These are phyloP conservation scores for Caretta caretta DNA, from an alignment of 2,113 vertebrate genomes.

Conservation along the genomic window DNA sequence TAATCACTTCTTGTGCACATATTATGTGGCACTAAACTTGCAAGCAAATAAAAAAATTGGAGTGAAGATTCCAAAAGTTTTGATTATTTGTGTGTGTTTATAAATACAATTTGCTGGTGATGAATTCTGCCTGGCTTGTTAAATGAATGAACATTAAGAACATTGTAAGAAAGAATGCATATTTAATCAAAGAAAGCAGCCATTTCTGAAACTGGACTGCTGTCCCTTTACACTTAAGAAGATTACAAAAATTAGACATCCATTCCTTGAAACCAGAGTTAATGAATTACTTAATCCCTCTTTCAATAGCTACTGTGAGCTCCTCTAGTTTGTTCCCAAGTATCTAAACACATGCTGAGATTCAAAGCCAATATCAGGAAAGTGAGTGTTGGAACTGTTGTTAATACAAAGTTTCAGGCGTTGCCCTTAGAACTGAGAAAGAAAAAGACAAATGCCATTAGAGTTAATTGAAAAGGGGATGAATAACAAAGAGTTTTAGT, in stretches of 20 bases:
- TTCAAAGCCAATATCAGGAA: background rate
- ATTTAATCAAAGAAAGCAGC: background rate
- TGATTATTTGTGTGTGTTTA: background rate
- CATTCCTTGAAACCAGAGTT: slow-evolving; percentile 28
- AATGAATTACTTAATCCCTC: slow-evolving; percentile 52
- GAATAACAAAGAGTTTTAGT: background rate
- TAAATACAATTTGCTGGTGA: background rate
- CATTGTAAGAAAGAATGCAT: accelerated
- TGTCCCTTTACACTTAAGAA: slow-evolving; percentile 26
- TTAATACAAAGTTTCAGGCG: background rate
- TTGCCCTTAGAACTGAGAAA: background rate
- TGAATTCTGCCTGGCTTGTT: background rate
- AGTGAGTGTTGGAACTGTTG: background rate
- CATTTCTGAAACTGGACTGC: slow-evolving; percentile 11
- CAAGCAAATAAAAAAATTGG: background rate
- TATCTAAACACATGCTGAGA: background rate
- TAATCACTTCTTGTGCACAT: background rate
- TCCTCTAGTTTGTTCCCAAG: background rate
- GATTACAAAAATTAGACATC: slow-evolving; percentile 41
- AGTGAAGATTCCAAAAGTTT: background rate
- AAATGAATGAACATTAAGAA: background rate
- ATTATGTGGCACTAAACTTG: background rate
- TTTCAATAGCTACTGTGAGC: background rate
- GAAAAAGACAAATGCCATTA: background rate
- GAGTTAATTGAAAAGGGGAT: background rate